Percentiles rank a stretch among this genome's conserved stretches.
These are phyloP conservation scores for Gallinago jamesoni DNA, from an alignment of 2,113 vertebrate species.

Conservation along the genomic window DNA sequence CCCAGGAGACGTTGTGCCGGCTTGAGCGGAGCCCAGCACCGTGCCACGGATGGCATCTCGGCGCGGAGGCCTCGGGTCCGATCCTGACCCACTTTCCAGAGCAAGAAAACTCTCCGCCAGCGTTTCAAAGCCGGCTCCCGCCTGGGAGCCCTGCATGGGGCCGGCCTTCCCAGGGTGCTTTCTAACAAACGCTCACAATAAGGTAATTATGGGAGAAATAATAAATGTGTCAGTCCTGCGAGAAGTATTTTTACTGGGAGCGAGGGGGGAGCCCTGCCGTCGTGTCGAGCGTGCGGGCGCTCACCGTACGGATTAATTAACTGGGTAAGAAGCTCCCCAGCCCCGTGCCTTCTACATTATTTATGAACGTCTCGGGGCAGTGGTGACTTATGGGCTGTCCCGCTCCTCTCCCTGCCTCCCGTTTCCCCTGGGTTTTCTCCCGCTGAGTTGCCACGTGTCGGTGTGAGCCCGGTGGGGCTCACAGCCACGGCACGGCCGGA, in stretches of 20 bases:
- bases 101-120: neutral
- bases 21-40: neutral
- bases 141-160: slow-evolving; percentile 3
- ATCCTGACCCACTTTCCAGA: slow-evolving; percentile 29
- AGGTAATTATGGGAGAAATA: slow-evolving; percentile 74
- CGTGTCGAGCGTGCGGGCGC: slow-evolving; percentile 12
- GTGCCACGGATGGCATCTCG: fast-evolving
- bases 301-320: slow-evolving; percentile 66
- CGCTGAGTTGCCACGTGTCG: neutral
- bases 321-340: slow-evolving; percentile 8
- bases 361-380: slow-evolving; percentile 64
- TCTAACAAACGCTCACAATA: slow-evolving; percentile 62
- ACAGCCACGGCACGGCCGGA: fast-evolving
- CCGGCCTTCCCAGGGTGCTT: slow-evolving; percentile 46
- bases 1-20: fast-evolving
- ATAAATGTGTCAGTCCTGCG: slow-evolving; percentile 73
- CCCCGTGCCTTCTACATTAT: slow-evolving; percentile 59
- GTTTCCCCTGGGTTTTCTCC: neutral
- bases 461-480: fast-evolving
- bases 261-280: slow-evolving; percentile 12
- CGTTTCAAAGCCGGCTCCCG: neutral
- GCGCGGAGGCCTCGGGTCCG: neutral
- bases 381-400: slow-evolving; percentile 42
- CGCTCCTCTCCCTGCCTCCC: neutral
- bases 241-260: slow-evolving; percentile 68